phyloP scores from a whole-genome alignment of 1,140 invertebrate species.

The Microvelia longipes region DNA sequence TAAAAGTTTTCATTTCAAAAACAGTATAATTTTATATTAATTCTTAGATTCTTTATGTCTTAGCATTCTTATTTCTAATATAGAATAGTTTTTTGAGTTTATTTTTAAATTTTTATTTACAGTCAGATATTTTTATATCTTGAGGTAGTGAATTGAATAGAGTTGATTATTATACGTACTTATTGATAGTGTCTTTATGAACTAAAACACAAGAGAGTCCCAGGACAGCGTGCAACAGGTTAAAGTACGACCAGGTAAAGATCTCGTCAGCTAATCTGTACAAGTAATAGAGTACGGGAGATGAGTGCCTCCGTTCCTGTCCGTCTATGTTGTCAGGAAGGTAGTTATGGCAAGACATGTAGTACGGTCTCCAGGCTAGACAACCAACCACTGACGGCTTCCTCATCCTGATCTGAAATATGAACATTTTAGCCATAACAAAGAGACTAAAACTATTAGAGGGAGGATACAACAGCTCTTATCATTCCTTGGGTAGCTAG shows the following conservation, averaged over 20 bases:
- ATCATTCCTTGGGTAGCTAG: too few relatives aligned
- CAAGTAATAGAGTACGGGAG: conserved; percentile 4
- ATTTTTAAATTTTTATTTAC: too few relatives aligned
- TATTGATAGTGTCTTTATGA: conserved; percentile 51
- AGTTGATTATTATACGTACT: too few relatives aligned
- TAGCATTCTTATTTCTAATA: too few relatives aligned
- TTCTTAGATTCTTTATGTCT: too few relatives aligned
- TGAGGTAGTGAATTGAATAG: too few relatives aligned
- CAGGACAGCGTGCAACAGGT: conserved; percentile 35
- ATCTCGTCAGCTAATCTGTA: conserved; percentile 33
- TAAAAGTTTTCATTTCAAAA: too few relatives aligned
- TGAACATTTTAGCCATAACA: conserved; percentile 10
- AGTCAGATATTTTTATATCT: too few relatives aligned
- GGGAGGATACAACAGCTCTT: too few relatives aligned
- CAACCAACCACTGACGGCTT: conserved; percentile 46
- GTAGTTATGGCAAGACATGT: conserved; percentile 32
- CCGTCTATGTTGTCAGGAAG: conserved; percentile 31
- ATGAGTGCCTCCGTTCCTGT: conserved; percentile 15
- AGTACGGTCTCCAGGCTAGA: conserved; percentile 43
- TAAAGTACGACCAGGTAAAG: conserved; percentile 37
- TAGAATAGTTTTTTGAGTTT: too few relatives aligned
- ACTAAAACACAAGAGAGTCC: conserved; percentile 49
- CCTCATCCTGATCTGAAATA: conserved; percentile 40
- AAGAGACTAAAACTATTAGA: too few relatives aligned
- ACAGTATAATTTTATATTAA: too few relatives aligned